These are phyloP conservation scores for Gallinago paraguaiae DNA, from an alignment of 2,113 vertebrate genomes.

Conservation along the genomic window DNA sequence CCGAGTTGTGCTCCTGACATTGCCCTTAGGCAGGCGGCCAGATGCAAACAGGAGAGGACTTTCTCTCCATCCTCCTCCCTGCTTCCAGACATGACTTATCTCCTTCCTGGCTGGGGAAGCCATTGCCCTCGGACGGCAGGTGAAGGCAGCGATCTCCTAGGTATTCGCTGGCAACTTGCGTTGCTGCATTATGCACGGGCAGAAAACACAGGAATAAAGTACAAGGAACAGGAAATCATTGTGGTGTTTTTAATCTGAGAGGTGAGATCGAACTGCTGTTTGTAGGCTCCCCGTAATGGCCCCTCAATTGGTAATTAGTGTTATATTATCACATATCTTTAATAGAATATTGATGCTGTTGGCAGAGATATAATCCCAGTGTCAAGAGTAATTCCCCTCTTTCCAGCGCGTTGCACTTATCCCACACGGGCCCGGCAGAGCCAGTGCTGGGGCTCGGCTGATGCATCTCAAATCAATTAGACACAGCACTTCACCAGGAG, in stretches of 20 bases:
- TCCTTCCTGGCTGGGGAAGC: constrained; percentile 12
- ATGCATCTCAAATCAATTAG: constrained; percentile 24
- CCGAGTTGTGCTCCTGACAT: background rate
- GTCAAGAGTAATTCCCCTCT: constrained; percentile 62
- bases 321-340: constrained; percentile 57
- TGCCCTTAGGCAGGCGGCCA: constrained; percentile 5
- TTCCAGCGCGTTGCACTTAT: background rate
- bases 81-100: background rate
- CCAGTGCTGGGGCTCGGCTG: background rate
- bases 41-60: background rate
- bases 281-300: constrained; percentile 29
- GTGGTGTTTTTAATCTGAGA: constrained; percentile 41
- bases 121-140: background rate
- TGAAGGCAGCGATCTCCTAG: constrained; percentile 48
- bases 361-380: constrained; percentile 53
- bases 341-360: constrained; percentile 68
- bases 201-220: constrained; percentile 12
- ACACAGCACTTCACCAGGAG: background rate
- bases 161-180: constrained; percentile 6
- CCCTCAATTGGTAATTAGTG: constrained; percentile 59
- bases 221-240: constrained; percentile 60
- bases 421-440: background rate
- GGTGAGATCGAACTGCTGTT: constrained; percentile 48
- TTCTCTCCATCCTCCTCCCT: background rate
- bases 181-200: constrained; percentile 61